Base-by-base conservation (phyloP, 1,140 invertebrate species). In the Hetaerina americana region DNA sequence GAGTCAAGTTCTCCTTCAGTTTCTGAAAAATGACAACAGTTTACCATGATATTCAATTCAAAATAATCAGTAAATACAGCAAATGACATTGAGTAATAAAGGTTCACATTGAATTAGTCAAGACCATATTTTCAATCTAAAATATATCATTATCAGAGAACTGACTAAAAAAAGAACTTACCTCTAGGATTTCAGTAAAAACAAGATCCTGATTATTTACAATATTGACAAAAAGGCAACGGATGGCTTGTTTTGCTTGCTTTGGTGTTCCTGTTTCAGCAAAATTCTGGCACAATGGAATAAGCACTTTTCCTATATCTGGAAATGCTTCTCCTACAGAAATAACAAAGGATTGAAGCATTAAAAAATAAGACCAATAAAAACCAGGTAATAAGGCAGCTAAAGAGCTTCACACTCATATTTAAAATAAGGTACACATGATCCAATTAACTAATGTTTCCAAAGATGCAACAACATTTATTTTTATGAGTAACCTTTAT, bases 161-260 rank as follows among this genome's bases (percentile, higher is more conserved):
- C 8, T 29, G 24, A 31, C 57, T 40, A 69, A 10, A 66, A 73
- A 22, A 26, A 27, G n/a, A 73, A 71, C 69, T 75, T 77, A 86
- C 85, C 79, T 96, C 94, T 77, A 97, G 87, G 72, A 97, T 93
- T 75, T 93, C 91, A 26, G 89, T 88, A 80, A 97, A 94, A 26
- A 96, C 87, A 71, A 87, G 83, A 74, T 92, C 89, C 77, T 93
- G 88, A 76, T 92, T 86, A 74, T 90, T 87, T 18, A 89, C 88
- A 77, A 93, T 91, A 80, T 96, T 94, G 8, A 92, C 89, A 77
- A 87, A 94, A 57, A 98, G 87, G 83, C 96, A 98, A 73, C 93
- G 87, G 28, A 98, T 90, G 5, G 96, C 94, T 78, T 97, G 94
- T 81, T 99, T 99, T 0, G 95, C 94, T 82, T 98, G 95, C 81